Evolutionary conservation across 2,113 vertebrate species (phyloP).

Genomic region (Percina caprodes): DNA sequence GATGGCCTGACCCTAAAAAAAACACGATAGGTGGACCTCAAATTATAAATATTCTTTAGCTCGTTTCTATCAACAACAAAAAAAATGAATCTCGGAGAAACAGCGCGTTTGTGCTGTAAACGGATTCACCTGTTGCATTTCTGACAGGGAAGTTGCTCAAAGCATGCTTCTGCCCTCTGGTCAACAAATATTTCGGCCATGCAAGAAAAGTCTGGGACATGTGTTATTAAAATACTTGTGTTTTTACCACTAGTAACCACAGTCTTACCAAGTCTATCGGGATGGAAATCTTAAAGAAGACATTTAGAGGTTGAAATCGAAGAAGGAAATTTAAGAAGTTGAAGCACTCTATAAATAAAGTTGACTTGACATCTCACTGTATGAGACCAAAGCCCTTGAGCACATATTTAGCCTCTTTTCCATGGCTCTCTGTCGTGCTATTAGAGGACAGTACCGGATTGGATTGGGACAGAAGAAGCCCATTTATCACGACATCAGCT

Average conservation of each 20-base stretch:
- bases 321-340: neutral
- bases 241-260: neutral
- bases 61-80: neutral
- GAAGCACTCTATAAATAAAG: slow-evolving; percentile 11
- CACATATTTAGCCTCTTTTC: slow-evolving; percentile 15
- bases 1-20: neutral
- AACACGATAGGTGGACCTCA: too few relatives aligned
- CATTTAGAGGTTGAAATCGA: neutral
- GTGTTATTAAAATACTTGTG: neutral
- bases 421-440: slow-evolving; percentile 1
- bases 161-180: neutral
- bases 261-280: neutral
- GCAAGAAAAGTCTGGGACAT: neutral
- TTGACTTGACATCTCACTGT: slow-evolving; percentile 6
- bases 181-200: neutral
- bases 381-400: slow-evolving; percentile 11
- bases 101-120: neutral
- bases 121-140: neutral
- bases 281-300: neutral
- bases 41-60: neutral
- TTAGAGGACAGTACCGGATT: slow-evolving; percentile 7
- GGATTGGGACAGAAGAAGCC: slow-evolving; percentile 47
- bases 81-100: neutral
- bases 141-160: neutral
- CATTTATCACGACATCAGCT: slow-evolving; percentile 72